phyloP scores from a whole-genome alignment of 2,888 invertebrate genomes.

The Folsomia manolachei region DNA sequence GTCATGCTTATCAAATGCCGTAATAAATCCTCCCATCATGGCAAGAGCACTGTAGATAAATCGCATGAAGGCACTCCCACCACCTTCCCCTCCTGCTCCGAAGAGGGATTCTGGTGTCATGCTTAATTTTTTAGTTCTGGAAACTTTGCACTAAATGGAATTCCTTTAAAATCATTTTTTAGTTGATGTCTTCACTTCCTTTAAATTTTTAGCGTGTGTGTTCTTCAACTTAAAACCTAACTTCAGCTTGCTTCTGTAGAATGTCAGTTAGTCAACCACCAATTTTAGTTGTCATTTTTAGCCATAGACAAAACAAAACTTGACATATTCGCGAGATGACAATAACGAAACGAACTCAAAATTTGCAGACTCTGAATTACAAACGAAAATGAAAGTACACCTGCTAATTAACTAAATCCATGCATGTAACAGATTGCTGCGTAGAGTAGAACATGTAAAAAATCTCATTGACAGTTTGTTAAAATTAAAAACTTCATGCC shows the following conservation, averaged over 20 bases:
- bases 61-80: slow-evolving; percentile 1
- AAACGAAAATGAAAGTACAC: background rate
- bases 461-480: background rate
- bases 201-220: background rate
- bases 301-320: no score
- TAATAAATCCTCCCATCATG: slow-evolving; percentile 7
- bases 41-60: slow-evolving; percentile 7
- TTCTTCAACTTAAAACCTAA: background rate
- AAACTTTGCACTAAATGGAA: background rate
- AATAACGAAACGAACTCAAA: background rate
- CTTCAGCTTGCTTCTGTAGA: no score
- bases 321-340: no score
- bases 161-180: background rate
- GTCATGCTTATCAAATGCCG: slow-evolving; percentile 12
- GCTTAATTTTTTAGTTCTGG: background rate
- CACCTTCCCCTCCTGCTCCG: background rate
- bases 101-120: background rate
- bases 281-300: no score
- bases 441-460: no score
- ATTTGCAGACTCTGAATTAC: background rate
- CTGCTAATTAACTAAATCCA: background rate
- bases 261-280: no score
- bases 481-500: no score
- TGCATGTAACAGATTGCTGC: no score
- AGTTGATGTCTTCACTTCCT: background rate